Evolutionary conservation across 1,140 invertebrate genomes (phyloP), one percentile per base, ranked within the genome.

Genomic region (Gyrodactylus salaris): DNA sequence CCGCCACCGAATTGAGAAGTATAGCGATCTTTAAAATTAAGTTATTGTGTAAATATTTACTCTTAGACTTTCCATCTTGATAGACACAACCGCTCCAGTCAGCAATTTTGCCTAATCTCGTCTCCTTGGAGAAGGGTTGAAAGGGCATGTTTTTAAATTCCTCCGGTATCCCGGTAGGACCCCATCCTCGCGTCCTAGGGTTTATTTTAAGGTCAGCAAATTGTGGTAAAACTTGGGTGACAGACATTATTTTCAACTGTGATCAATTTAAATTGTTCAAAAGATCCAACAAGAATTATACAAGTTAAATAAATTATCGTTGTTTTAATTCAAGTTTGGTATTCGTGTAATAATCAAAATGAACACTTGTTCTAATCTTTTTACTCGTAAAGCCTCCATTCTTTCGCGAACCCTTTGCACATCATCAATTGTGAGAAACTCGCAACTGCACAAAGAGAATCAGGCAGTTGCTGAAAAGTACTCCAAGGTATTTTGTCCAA

Each of bases 121-220:
- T 91, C 74, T 89, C 90, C 83, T 97, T 97, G 72, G 90, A 91
- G 79, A 94, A 97, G 21, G 91, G 91, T 81, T 95, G 91, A 81
- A 96, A 97, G 0, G 93, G 92, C 86, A 97, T 93, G 82, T 95
- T 91, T 79, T 89, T 88, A 80, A 92, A 96, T 79, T 91, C 88
- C 75, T 91, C 89, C 22, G 91, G 89, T 79, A 94, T 84, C 78
- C 89, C 87, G 80, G 86, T 89, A 68, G 93, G 93, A 0, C 93
- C 93, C 93, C 93, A 97, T 80, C 91, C 91, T 76, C 84, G 85
- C 0, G 86, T 85, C 80, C 92, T 93, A 77, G 91, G 87, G 79
- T 90, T 88, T 78, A 93, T 80, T 73, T 75, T 74, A 27, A 79
- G 79, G 20, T 77, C 77, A 25, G 76, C 75, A 76, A 81, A 81